A percentile compares a stretch with the other conserved stretches of the same genome.
Evolutionary conservation across 1,140 invertebrate species (phyloP).

Genomic region (Drosophila triauraria): DNA sequence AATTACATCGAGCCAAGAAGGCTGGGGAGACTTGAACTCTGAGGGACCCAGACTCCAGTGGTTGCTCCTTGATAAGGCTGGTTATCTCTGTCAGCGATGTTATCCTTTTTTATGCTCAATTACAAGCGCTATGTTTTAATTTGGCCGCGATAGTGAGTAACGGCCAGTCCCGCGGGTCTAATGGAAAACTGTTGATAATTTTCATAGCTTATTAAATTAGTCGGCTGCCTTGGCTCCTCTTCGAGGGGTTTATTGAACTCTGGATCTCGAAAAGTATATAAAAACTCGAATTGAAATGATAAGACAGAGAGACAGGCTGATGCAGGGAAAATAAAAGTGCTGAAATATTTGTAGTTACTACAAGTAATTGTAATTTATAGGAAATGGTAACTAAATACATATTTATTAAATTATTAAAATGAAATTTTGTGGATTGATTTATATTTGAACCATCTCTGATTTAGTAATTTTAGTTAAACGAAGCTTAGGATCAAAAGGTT

Average conservation of each 20-base stretch:
- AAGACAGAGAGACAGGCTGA: conserved; percentile 20
- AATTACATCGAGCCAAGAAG: conserved; percentile 45
- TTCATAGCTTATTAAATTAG: conserved; percentile 69
- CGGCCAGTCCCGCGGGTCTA: conserved; percentile 41
- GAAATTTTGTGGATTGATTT: no score
- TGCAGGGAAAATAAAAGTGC: conserved; percentile 1
- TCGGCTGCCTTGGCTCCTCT: conserved; percentile 7
- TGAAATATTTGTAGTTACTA: background rate
- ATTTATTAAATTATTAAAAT: no score
- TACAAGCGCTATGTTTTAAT: conserved; percentile 82
- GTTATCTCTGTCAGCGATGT: conserved; percentile 53
- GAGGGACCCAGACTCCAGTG: background rate
- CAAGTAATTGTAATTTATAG: background rate
- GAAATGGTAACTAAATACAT: no score
- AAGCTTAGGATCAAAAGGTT: no score
- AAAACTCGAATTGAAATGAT: conserved; percentile 47
- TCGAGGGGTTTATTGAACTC: conserved; percentile 72
- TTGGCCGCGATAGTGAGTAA: conserved; percentile 58
- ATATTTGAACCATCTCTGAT: no score
- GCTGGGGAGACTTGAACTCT: background rate
- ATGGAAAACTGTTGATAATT: conserved; percentile 62
- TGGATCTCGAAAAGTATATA: conserved; percentile 24
- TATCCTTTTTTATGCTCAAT: conserved; percentile 75
- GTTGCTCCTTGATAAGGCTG: conserved; percentile 42
- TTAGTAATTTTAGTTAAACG: no score